phyloP scores from a whole-genome alignment of 2,113 vertebrate species.

The Puntigrus tetrazona region DNA sequence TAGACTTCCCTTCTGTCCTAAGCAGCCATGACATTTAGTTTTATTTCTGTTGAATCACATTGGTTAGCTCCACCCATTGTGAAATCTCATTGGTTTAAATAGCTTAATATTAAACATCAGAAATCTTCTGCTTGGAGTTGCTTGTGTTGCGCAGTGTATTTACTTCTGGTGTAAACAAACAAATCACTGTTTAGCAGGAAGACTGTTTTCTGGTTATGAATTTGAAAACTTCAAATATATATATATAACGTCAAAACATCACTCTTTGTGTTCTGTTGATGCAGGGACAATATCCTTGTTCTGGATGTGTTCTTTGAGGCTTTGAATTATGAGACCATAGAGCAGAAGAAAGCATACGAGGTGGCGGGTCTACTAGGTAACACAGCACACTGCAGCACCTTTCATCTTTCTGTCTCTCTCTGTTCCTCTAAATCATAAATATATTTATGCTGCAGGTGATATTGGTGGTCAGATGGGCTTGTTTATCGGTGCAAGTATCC shows the following conservation, averaged over 20 bases:
- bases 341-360: slow-evolving; percentile 98
- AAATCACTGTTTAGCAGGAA: not conserved
- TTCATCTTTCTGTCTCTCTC: not conserved
- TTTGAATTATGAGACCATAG: slow-evolving; percentile 98
- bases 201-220: not conserved
- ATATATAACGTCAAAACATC: not conserved
- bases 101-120: not conserved
- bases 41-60: not conserved
- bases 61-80: not conserved
- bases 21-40: not conserved
- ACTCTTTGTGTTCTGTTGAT: slow-evolving; percentile 42
- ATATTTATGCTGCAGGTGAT: slow-evolving; percentile 81
- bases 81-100: not conserved
- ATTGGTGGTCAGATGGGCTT: slow-evolving; percentile 99
- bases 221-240: too few species aligned
- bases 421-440: not conserved
- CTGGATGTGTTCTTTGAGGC: slow-evolving; percentile 99
- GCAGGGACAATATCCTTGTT: slow-evolving; percentile 97
- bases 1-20: not conserved
- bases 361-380: slow-evolving; percentile 95
- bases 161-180: not conserved
- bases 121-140: not conserved
- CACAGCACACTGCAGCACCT: slow-evolving; percentile 18
- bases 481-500: slow-evolving; percentile 98
- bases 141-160: not conserved